Evolutionary conservation across 2,113 vertebrate species (phyloP).

Genomic region (Oryzias melastigma): DNA sequence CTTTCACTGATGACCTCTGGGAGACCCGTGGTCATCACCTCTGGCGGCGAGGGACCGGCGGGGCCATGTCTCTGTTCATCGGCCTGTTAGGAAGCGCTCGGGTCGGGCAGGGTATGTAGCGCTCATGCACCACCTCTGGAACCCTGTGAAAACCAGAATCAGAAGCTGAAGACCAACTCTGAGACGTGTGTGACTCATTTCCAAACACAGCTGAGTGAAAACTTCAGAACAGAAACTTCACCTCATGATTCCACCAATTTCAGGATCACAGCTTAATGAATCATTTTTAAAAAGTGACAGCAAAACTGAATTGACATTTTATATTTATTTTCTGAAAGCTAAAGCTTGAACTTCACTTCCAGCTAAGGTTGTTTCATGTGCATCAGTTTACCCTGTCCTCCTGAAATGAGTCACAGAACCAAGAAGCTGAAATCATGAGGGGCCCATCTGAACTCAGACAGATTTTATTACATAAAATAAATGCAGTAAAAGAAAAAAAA

Average conservation of each 20-base stretch:
- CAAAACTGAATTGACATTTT: background rate
- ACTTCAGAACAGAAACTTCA: too few species aligned
- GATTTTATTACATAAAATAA: too few species aligned
- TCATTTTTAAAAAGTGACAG: too few species aligned
- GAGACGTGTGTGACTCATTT: background rate
- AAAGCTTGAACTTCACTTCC: background rate
- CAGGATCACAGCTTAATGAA: too few species aligned
- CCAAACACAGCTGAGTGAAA: background rate
- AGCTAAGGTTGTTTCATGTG: background rate
- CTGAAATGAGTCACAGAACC: background rate
- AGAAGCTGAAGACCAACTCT: background rate
- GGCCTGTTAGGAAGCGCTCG: slow-evolving; percentile 60
- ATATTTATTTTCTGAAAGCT: too few species aligned
- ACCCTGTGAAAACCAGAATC: slow-evolving; percentile 47
- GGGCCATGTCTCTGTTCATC: slow-evolving; percentile 37
- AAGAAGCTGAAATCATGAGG: too few species aligned
- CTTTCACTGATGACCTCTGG: background rate
- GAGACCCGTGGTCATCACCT: slow-evolving; percentile 44
- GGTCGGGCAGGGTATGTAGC: slow-evolving; percentile 68
- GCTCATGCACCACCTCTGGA: slow-evolving; percentile 62
- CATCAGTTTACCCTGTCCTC: background rate
- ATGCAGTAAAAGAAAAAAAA: too few species aligned
- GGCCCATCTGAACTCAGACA: too few species aligned
- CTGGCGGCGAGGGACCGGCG: slow-evolving; percentile 58
- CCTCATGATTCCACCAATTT: too few species aligned